A percentile compares a stretch with the other conserved stretches of the same genome.
phyloP scores from a whole-genome alignment of 1,140 invertebrate genomes.

The Hycleus phaleratus region DNA sequence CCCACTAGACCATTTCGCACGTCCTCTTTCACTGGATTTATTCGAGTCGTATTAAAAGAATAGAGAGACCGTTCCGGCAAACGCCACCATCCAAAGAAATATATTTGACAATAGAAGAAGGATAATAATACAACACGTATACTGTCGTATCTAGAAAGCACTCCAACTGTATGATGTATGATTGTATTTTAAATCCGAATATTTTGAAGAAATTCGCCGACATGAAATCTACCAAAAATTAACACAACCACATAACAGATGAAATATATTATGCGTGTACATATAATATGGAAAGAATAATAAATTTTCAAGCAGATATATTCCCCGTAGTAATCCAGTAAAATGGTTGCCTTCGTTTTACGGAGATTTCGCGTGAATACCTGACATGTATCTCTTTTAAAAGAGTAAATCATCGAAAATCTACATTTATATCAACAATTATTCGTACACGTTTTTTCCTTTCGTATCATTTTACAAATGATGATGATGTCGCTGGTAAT shows the following conservation, averaged over 20 bases:
- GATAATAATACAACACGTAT: slow-evolving; percentile 16
- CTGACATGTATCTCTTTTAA: slow-evolving; percentile 12
- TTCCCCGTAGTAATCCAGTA: background rate
- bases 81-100: slow-evolving; percentile 12
- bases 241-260: background rate
- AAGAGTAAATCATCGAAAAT: too few relatives aligned
- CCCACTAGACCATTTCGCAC: slow-evolving; percentile 17
- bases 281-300: too few relatives aligned
- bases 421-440: too few relatives aligned
- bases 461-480: too few relatives aligned
- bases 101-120: slow-evolving; percentile 15
- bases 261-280: background rate
- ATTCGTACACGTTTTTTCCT: too few relatives aligned
- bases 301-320: too few relatives aligned
- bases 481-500: too few relatives aligned
- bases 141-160: background rate
- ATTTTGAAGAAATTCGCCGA: background rate
- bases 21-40: slow-evolving; percentile 16
- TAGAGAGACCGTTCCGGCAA: slow-evolving; percentile 14
- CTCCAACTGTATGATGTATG: background rate
- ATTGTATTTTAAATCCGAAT: background rate
- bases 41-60: slow-evolving; percentile 17
- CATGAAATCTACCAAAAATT: background rate
- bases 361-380: slow-evolving; percentile 17
- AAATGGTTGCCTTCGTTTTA: slow-evolving; percentile 7